phyloP scores from a whole-genome alignment of 1,140 invertebrate genomes.

The Heterodera schachtii region DNA sequence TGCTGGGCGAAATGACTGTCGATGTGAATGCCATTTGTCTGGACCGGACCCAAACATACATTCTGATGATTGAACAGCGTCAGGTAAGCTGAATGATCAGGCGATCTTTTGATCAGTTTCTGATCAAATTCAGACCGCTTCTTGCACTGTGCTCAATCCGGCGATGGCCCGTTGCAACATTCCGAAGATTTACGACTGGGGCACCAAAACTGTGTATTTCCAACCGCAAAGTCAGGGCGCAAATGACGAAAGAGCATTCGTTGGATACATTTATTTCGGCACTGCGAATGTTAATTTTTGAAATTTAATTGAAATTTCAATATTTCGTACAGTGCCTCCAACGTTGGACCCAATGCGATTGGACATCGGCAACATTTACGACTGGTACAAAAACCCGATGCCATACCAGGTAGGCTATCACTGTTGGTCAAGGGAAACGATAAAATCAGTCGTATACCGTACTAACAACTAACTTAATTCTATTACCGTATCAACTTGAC shows the following conservation, averaged over 20 bases:
- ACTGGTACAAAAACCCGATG: constrained; percentile 66
- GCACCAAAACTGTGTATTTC: constrained; percentile 65
- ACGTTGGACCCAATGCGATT: constrained; percentile 65
- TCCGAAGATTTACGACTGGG: constrained; percentile 66
- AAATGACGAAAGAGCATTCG: constrained; percentile 65
- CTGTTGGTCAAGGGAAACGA: too few species aligned
- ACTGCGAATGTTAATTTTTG: neutral
- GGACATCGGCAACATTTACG: constrained; percentile 66
- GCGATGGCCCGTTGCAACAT: constrained; percentile 61
- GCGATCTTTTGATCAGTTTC: neutral
- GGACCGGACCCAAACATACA: constrained; percentile 60
- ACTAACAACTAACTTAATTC: too few species aligned
- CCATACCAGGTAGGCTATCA: constrained; percentile 3
- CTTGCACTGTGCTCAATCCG: constrained; percentile 60
- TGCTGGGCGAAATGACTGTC: constrained; percentile 65
- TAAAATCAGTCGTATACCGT: too few species aligned
- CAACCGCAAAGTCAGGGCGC: constrained; percentile 65
- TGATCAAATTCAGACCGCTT: constrained; percentile 49
- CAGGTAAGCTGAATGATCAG: constrained; percentile 37
- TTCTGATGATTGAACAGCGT: constrained; percentile 65
- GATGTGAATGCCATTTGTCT: constrained; percentile 65
- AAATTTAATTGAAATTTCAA: neutral
- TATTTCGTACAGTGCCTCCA: constrained; percentile 56
- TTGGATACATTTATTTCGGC: constrained; percentile 65
- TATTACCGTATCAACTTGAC: too few species aligned